Base-by-base conservation (phyloP, 2,888 invertebrate genomes). In the Capitulum mitella region DNA sequence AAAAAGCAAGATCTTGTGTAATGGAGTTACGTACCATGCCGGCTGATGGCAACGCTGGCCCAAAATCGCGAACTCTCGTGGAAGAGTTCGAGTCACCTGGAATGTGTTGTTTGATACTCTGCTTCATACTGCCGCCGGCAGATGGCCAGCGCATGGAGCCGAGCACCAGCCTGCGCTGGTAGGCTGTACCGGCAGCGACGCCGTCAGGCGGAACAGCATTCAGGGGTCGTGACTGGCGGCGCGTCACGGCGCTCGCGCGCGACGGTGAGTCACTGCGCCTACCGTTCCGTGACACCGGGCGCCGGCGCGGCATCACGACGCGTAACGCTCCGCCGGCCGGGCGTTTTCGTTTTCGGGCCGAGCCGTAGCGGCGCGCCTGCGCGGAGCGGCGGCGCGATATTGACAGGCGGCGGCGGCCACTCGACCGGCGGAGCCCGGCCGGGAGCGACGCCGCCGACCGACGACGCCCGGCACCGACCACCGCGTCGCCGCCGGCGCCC, bases 321-420 rank as follows among this genome's bases (percentile, higher is more conserved):
- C n/a, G n/a, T n/a, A n/a, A n/a, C 3, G 26, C 48, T 22, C 10
- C 77, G 32, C 22, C 37, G 26, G 46, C 29, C 26, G 26, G 37
- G n/a, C 48, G 51, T 26, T 12, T 37, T 12, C n/a, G 12, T 29
- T 29, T 43, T 26, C 48, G 46, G 34, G 48, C 48, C 10, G 46
- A 29, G 29, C 58, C 58, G 58, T 58, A 26, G 77, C 51, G 29
- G 12, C 48, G 54, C 54, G 51, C 48, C 32, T 32, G 34, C 37
- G 37, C 48, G 29, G 48, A 26, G 37, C 48, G 22, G n/a, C 37
- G 54, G 32, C 43, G 26, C 12, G 5, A 10, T 77, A 48, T 54
- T 48, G 48, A 48, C 77, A 29, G 77, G 77, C 77, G 51, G 37
- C 32, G 48, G 48, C 51, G 46, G 29, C 29, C 48, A 34, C 48